Percentiles rank a stretch among this genome's conserved stretches.
phyloP scores from a whole-genome alignment of 1,140 invertebrate species.

The Pemphigus obesinymphae region DNA sequence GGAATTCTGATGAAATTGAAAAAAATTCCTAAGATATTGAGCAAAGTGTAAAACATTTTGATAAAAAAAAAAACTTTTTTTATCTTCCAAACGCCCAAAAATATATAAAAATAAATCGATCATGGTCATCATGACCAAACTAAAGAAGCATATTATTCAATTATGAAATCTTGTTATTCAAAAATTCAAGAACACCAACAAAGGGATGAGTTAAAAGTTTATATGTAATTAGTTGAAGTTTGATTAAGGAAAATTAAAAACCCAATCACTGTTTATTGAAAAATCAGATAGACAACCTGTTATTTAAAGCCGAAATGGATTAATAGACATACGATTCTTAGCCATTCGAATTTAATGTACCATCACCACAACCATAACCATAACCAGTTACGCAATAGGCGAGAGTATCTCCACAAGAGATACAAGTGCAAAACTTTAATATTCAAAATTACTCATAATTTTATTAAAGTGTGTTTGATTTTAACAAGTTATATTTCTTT shows the following conservation, averaged over 20 bases:
- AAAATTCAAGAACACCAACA: neutral
- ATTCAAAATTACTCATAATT: neutral
- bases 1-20: neutral
- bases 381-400: neutral
- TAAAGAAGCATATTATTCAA: neutral
- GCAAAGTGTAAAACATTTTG: neutral
- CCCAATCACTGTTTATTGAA: neutral
- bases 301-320: neutral
- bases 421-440: neutral
- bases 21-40: neutral
- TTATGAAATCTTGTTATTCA: neutral
- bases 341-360: neutral
- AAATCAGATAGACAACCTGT: neutral
- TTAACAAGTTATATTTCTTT: neutral
- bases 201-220: neutral
- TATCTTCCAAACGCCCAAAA: neutral
- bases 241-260: neutral
- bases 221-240: neutral
- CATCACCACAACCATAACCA: neutral
- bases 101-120: neutral
- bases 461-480: neutral
- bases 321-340: neutral
- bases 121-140: neutral
- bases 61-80: slow-evolving; percentile 15
- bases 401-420: neutral